Base-by-base conservation (phyloP, 2,113 vertebrate species). In the Neopipo cinnamomea region DNA sequence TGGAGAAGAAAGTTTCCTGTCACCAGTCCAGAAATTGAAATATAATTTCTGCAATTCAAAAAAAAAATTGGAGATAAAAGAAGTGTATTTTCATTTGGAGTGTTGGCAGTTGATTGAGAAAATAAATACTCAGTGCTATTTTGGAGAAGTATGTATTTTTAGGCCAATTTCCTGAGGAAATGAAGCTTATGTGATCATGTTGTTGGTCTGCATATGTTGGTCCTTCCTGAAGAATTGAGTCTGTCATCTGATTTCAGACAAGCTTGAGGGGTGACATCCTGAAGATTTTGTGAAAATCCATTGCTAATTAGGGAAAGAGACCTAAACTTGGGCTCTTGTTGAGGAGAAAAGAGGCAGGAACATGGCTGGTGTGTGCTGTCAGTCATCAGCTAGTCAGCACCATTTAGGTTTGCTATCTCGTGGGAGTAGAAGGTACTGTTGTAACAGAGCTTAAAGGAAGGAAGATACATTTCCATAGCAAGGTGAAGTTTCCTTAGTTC, bases 121-220 rank as follows among this genome's bases (percentile, higher is more conserved):
- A 95, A 80, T 50, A 88, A 76, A 56, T 61, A 74, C 18, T 46
- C 27, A 19, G 14, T 58, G 17, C 9, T 73, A 23, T 66, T 90
- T 85, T 83, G 37, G 62, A 50, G 42, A 85, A 85, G 8, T 44
- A 12, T 31, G 13, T 85, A 65, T 80, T 76, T 85, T 94, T 86
- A 89, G 80, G 50, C 68, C 3, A 52, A 21, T 88, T 94, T 88
- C 63, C 44, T 82, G 62, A 93, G 85, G 75, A 93, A 95, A 35
- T 90, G 15, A 85, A 75, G 28, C 47, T 88, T 77, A 73, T 12
- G 14, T 47, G 62, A 49, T 74, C 0, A 0, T 73, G 20, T 31
- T 88, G 37, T 76, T 53, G 1, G 1, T 80, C 67, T 88, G 46
- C 33, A 14, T 27, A 12, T 88, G 23, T 52, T 91, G 50, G 47